Evolutionary conservation across 1,140 invertebrate species (phyloP).

Genomic region (Bombyx mori): ASM3026992v2 NC_085130.1:9110001-9110500

Average conservation of each 20-base stretch:
- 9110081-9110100: too few relatives aligned
- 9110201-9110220: neutral
- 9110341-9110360: neutral
- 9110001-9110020: too few relatives aligned
- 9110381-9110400: neutral
- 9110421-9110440: neutral
- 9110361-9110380: neutral
- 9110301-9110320: slow-evolving; percentile 6
- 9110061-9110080: too few relatives aligned
- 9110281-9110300: neutral
- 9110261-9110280: slow-evolving; percentile 5
- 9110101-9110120: too few relatives aligned
- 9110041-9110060: too few relatives aligned
- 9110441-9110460: slow-evolving; percentile 5
- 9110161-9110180: neutral
- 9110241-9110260: neutral
- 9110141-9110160: neutral
- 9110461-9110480: slow-evolving; percentile 9
- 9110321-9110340: neutral
- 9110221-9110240: slow-evolving; percentile 2
- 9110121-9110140: too few relatives aligned
- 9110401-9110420: neutral
- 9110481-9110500: neutral
- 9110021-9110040: too few relatives aligned
- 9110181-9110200: neutral